Percentiles rank a stretch among this genome's conserved stretches.
Conservation (phyloP, 2,113 vertebrate species). For the Tragelaphus buxtoni region DNA sequence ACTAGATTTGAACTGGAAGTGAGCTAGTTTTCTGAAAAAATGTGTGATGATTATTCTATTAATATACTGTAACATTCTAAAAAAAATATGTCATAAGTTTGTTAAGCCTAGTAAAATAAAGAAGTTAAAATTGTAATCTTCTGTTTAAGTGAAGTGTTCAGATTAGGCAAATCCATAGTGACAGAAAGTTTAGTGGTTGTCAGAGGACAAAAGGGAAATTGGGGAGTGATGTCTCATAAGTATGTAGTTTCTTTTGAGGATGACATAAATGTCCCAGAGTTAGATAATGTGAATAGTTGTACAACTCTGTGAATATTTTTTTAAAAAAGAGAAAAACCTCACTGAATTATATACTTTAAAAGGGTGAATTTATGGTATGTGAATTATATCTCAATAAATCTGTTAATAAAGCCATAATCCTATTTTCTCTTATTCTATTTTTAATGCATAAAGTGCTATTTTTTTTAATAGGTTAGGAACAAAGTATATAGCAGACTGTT, state of each 20-base stretch:
- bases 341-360: background rate
- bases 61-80: background rate
- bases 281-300: background rate
- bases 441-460: slow-evolving; percentile 29
- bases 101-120: background rate
- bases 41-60: background rate
- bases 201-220: background rate
- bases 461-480: slow-evolving; percentile 88
- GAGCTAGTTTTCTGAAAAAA: slow-evolving; percentile 9
- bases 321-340: background rate
- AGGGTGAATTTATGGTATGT: background rate
- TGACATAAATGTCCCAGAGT: background rate
- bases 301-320: background rate
- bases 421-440: slow-evolving; percentile 15
- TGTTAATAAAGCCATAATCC: background rate
- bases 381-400: background rate
- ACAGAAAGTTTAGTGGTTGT: background rate
- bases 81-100: background rate
- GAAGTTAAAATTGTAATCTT: background rate
- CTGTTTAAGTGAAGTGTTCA: background rate
- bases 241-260: background rate
- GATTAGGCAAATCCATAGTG: background rate
- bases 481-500: slow-evolving; percentile 94
- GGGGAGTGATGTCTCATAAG: background rate
- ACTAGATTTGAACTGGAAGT: background rate